Evolutionary conservation across 2,888 invertebrate genomes (phyloP), one percentile per base, ranked within the genome.

Genomic region (Leptinotarsa haldemani): DNA sequence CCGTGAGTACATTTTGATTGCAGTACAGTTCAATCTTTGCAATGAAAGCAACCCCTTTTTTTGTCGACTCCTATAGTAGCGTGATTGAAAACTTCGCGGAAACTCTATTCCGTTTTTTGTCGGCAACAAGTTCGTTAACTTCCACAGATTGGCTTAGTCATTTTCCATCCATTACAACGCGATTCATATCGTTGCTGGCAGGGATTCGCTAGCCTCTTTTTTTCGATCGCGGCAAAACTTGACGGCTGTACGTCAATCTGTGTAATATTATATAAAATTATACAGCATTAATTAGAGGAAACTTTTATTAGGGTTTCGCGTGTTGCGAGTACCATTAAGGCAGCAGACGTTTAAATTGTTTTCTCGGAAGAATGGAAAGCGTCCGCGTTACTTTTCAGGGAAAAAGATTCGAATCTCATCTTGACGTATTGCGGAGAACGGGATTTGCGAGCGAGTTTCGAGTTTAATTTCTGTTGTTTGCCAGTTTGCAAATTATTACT

Each of bases 61-160:
- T 16, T 0, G 16, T 25, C 30, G 13, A n/a, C 16, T 9, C 5
- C n/a, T 40, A 40, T 61, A 40, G 61, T 13, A 61, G 30, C 61
- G 61, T 40, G 15, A 56, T 13, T n/a, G 61, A 61, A 61, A 61
- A 40, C n/a, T 61, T 61, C 61, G 61, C 30, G 25, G 30, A 61
- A 61, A 30, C 30, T 40, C 61, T n/a, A 61, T 61, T 40, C 9
- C 40, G 3, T 30, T 61, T 61, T 61, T 61, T 61, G 61, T 61
- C n/a, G 61, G 61, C 61, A 61, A 61, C 61, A 40, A 61, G 61
- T 61, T 61, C 61, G 61, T 61, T 61, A 61, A 61, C 61, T 61
- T 40, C 40, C 61, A n/a, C 16, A 61, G 40, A 40, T 61, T 61
- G 30, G 61, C 61, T 56, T 61, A 61, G 61, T 61, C 61, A 61